These are phyloP conservation scores for Lacerta bilineata DNA, from an alignment of 2,797 vertebrate genomes.

Conservation along the genomic window DNA sequence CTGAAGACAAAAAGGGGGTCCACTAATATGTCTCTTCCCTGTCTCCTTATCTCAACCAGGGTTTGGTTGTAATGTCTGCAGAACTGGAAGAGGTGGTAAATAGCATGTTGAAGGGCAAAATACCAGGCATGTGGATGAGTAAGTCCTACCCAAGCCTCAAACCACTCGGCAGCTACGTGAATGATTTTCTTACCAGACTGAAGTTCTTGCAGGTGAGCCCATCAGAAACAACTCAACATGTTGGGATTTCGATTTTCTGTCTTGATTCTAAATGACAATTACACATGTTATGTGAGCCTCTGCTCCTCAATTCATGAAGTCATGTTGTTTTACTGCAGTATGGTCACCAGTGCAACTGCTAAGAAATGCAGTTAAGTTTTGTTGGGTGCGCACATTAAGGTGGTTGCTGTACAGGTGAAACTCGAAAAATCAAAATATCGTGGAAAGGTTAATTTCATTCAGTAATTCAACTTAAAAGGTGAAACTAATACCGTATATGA, in stretches of 20 bases:
- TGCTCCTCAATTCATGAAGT: constrained; percentile 17
- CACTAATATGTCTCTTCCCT: neutral
- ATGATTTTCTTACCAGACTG: constrained; percentile 87
- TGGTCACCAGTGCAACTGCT: constrained; percentile 21
- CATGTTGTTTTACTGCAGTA: neutral
- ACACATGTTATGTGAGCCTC: neutral
- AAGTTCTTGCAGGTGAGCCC: constrained; percentile 87
- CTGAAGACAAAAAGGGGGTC: neutral
- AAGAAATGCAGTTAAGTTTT: neutral
- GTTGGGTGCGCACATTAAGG: neutral
- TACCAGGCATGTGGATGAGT: constrained; percentile 90
- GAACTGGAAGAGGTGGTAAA: constrained; percentile 90
- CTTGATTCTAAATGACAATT: neutral
- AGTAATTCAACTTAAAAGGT: no score
- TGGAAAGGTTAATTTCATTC: no score
- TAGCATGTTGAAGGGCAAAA: constrained; percentile 89
- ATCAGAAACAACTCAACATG: neutral
- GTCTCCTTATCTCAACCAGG: constrained; percentile 72
- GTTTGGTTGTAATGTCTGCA: constrained; percentile 89
- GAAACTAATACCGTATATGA: no score
- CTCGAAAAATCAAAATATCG: no score
- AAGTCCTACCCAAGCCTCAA: constrained; percentile 94
- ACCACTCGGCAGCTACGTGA: constrained; percentile 89
- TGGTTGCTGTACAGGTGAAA: neutral
- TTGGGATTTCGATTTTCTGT: neutral